These are phyloP conservation scores for Hucho hucho DNA, from an alignment of 2,113 vertebrate species.

Conservation along the genomic window DNA sequence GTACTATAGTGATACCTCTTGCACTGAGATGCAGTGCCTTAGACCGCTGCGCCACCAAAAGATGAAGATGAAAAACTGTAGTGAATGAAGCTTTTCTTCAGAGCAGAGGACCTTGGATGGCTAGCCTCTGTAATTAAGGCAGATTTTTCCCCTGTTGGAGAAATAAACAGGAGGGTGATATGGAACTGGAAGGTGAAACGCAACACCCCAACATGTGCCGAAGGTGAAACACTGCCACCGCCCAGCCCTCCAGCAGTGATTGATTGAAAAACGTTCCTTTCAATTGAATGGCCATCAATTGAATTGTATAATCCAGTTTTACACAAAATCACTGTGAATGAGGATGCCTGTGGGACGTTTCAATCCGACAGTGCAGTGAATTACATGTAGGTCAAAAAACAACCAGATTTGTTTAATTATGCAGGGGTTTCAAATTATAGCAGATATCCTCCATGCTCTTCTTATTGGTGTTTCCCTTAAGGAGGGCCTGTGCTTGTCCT, in stretches of 20 bases:
- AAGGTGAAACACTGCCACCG: not conserved
- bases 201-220: not conserved
- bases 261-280: slow-evolving; percentile 33
- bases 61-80: not conserved
- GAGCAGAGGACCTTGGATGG: not conserved
- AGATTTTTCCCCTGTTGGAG: slow-evolving; percentile 10
- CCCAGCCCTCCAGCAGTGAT: not conserved
- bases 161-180: slow-evolving; percentile 2
- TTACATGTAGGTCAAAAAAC: slow-evolving; percentile 54
- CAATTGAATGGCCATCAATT: slow-evolving; percentile 33
- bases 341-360: slow-evolving; percentile 46
- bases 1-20: too few relatives aligned
- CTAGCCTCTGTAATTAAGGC: slow-evolving; percentile 2
- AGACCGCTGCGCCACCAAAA: too few relatives aligned
- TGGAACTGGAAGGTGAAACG: not conserved
- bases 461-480: slow-evolving; percentile 46
- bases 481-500: slow-evolving; percentile 45
- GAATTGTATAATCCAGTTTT: slow-evolving; percentile 55
- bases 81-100: slow-evolving; percentile 13
- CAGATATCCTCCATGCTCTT: slow-evolving; percentile 19
- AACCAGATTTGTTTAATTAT: slow-evolving; percentile 61
- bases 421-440: slow-evolving; percentile 36
- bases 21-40: too few relatives aligned
- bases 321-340: slow-evolving; percentile 34
- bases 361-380: slow-evolving; percentile 49